Base-by-base conservation (phyloP, 2,113 vertebrate species). In the Sialia sialis region DNA sequence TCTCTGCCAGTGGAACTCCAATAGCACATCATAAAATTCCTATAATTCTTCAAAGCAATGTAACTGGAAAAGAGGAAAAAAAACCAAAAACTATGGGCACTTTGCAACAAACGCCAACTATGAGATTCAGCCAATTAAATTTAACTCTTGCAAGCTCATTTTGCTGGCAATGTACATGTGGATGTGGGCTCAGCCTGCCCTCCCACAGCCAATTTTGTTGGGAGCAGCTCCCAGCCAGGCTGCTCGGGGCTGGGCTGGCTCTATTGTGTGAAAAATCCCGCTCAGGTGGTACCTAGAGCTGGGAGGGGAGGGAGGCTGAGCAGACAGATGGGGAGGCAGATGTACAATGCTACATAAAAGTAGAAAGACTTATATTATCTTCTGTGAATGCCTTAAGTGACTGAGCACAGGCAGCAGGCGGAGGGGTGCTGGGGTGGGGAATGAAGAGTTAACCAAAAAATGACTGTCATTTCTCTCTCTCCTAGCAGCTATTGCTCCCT, bases 311-410 rank as follows among this genome's bases (percentile, higher is more conserved):
- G 82, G 85, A 95, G 93, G 68, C 94, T 84, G 87, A 92, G 92
- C 73, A 9, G 97, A 96, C 98, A 98, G 98, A 98, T 98, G 97
- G 98, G 97, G 88, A 98, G 97, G 95, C 98, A 98, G 98, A 97
- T 98, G 98, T 91, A 96, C 95, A 82, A 85, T 58, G 94, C 94
- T 96, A 94, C 76, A 94, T 93, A 96, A 97, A 98, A 97, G 92
- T 94, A 96, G 95, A 77, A 94, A 95, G 97, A 95, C 94, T 95
- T 96, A 73, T 88, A 90, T 95, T 98, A 96, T 97, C 96, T 94
- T 93, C 70, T 9, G 43, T 4, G 27, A 89, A 89, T 55, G 95
- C 84, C 89, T 96, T 78, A 87, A 94, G 91, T 96, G 95, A 39
- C 67, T 52, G 95, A 96, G 92, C 8, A 0, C 78, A 94, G 92